These are phyloP conservation scores for Drosophila lini DNA, from an alignment of 1,140 invertebrate genomes.

Conservation along the genomic window DNA sequence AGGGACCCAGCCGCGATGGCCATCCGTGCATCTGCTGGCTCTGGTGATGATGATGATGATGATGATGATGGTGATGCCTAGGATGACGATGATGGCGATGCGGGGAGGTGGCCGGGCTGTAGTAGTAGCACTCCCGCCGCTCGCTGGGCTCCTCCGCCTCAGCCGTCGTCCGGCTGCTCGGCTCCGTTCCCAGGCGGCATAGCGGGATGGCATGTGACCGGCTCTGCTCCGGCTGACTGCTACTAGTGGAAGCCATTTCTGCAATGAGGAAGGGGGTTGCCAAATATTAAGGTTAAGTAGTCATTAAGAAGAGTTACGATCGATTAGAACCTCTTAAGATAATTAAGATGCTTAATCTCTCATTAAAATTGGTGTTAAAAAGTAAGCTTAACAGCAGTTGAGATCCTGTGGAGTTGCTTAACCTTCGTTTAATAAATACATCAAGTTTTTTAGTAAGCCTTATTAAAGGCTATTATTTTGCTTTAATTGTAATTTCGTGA, in stretches of 20 bases:
- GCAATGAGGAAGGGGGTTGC: conserved; percentile 28
- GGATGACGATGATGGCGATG: conserved; percentile 21
- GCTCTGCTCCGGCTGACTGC: conserved; percentile 58
- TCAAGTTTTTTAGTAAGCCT: neutral
- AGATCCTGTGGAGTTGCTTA: no score
- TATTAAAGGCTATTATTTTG: neutral
- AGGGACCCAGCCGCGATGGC: conserved; percentile 47
- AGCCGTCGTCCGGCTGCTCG: conserved; percentile 34
- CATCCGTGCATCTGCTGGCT: conserved; percentile 42
- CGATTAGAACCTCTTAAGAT: neutral
- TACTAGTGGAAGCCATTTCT: conserved; percentile 82
- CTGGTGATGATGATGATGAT: conserved; percentile 25
- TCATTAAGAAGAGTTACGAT: conserved; percentile 6
- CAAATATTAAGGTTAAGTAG: conserved; percentile 14
- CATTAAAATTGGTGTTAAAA: neutral
- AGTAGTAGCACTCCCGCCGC: conserved; percentile 72
- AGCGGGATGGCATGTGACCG: conserved; percentile 58
- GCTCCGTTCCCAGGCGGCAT: conserved; percentile 62
- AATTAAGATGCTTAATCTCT: neutral
- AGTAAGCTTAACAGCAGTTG: neutral
- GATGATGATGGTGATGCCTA: conserved; percentile 28
- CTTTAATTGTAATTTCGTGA: neutral
- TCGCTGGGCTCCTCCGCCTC: conserved; percentile 43
- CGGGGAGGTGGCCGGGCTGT: conserved; percentile 67
- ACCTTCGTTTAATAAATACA: neutral